phyloP scores from a whole-genome alignment of 2,113 vertebrate species.

The Cromileptes altivelis region DNA sequence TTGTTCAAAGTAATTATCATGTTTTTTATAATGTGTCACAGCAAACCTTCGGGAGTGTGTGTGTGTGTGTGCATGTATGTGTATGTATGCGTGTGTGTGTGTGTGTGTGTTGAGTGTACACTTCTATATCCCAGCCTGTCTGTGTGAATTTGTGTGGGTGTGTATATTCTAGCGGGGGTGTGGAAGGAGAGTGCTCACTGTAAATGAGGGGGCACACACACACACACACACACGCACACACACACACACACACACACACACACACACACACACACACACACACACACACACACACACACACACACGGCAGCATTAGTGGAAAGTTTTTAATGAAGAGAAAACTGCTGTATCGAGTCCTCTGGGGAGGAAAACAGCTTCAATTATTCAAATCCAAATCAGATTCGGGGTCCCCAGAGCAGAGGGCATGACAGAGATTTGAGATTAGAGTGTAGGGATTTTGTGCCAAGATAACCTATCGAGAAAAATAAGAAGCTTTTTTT shows the following conservation, averaged over 20 bases:
- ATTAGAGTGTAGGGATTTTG: conserved; percentile 48
- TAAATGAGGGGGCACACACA: conserved; percentile 29
- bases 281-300: conserved; percentile 7
- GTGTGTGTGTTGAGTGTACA: conserved; percentile 33
- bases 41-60: conserved; percentile 27
- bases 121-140: conserved; percentile 43
- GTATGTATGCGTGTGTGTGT: conserved; percentile 21
- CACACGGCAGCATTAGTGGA: conserved; percentile 46
- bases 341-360: conserved; percentile 62
- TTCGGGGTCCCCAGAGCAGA: conserved; percentile 46
- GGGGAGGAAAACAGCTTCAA: conserved; percentile 50
- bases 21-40: conserved; percentile 54
- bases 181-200: conserved; percentile 38
- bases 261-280: conserved; percentile 4
- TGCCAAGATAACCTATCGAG: conserved; percentile 45
- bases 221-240: conserved; percentile 3
- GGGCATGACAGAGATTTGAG: conserved; percentile 62
- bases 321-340: conserved; percentile 73
- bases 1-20: conserved; percentile 54
- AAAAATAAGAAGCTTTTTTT: no score
- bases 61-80: conserved; percentile 6
- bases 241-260: neutral
- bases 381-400: conserved; percentile 72
- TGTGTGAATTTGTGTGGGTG: conserved; percentile 60
- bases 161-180: conserved; percentile 55